These are phyloP conservation scores for Synanthedon formicaeformis DNA, from an alignment of 2,888 invertebrate genomes.

Conservation along the genomic window DNA sequence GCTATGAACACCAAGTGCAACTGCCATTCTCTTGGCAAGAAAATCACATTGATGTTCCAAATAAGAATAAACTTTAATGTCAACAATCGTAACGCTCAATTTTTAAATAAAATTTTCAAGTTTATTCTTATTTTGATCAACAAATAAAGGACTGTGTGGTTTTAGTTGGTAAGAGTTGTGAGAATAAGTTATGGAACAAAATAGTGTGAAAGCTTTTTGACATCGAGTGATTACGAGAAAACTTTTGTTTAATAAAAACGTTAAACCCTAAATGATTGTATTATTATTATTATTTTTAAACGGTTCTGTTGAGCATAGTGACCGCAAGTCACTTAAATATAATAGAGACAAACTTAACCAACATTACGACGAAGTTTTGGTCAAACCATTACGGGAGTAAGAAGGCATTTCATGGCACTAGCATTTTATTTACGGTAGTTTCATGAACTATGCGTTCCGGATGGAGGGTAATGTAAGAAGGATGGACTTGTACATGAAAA, in stretches of 20 bases:
- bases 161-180: slow-evolving; percentile 53
- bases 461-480: too few relatives aligned
- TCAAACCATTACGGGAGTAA: too few relatives aligned
- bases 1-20: background rate
- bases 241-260: slow-evolving; percentile 64
- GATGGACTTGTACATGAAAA: too few relatives aligned
- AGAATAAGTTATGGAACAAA: slow-evolving; percentile 67
- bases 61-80: slow-evolving; percentile 30
- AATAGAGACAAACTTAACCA: too few relatives aligned
- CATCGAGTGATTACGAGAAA: slow-evolving; percentile 47
- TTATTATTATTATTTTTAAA: slow-evolving; percentile 8
- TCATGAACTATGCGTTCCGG: too few relatives aligned
- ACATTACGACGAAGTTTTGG: too few relatives aligned
- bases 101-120: slow-evolving; percentile 4
- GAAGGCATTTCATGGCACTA: too few relatives aligned
- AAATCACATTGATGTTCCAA: slow-evolving; percentile 12
- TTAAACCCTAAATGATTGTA: slow-evolving; percentile 34
- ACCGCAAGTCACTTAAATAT: too few relatives aligned
- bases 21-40: background rate
- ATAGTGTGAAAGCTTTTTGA: slow-evolving; percentile 52
- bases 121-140: slow-evolving; percentile 46
- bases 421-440: too few relatives aligned
- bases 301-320: too few relatives aligned
- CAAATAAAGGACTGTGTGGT: slow-evolving; percentile 40
- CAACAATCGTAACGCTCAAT: slow-evolving; percentile 4